A percentile compares a stretch with the other conserved stretches of the same genome.
phyloP scores from a whole-genome alignment of 1,140 invertebrate species.

The Lepidurus couesii region DNA sequence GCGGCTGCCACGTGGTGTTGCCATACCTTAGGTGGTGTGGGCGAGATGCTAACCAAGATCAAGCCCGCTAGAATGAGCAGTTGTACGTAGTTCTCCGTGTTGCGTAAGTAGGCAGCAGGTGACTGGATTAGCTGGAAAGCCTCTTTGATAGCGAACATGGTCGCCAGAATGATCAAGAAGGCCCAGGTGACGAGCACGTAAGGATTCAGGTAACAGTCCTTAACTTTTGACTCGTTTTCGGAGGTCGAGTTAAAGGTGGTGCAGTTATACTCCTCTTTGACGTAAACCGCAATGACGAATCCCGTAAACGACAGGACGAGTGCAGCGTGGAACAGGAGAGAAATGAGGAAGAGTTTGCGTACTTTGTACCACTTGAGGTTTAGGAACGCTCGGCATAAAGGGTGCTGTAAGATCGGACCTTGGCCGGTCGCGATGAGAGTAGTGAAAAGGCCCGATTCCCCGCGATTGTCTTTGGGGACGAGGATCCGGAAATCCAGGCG shows the following conservation, averaged over 20 bases:
- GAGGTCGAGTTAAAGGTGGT: neutral
- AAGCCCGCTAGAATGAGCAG: constrained; percentile 77
- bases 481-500: constrained; percentile 71
- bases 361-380: constrained; percentile 84
- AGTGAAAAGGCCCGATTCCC: constrained; percentile 72
- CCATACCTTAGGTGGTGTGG: constrained; percentile 68
- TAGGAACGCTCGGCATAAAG: constrained; percentile 72
- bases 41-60: constrained; percentile 70
- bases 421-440: constrained; percentile 76
- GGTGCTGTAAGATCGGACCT: constrained; percentile 73
- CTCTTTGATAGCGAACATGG: constrained; percentile 50
- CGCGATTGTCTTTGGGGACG: constrained; percentile 62
- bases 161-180: constrained; percentile 37
- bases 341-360: constrained; percentile 73
- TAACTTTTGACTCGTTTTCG: neutral
- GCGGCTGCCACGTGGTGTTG: constrained; percentile 78
- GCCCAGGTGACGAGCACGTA: constrained; percentile 35
- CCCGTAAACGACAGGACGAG: constrained; percentile 70
- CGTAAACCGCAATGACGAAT: constrained; percentile 58
- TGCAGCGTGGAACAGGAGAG: constrained; percentile 69
- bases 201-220: neutral
- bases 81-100: constrained; percentile 75
- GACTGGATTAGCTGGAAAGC: constrained; percentile 65
- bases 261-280: constrained; percentile 33
- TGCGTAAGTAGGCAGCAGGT: constrained; percentile 67